A percentile compares a stretch with the other conserved stretches of the same genome.
These are phyloP conservation scores for Ceratina australensis DNA, from an alignment of 1,140 invertebrate genomes.

Conservation along the genomic window DNA sequence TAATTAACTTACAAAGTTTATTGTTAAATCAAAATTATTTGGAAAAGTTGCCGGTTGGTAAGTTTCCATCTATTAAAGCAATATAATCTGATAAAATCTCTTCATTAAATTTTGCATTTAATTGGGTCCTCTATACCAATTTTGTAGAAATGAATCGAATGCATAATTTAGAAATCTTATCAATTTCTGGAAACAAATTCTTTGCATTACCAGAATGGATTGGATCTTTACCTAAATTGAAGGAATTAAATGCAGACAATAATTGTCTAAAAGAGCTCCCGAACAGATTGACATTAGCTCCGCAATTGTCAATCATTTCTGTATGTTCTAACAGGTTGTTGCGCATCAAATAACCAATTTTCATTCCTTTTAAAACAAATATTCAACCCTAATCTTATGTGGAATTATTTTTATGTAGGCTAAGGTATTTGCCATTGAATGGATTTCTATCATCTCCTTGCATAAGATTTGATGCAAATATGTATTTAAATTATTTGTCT, in stretches of 20 bases:
- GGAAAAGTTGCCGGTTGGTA: conserved; percentile 63
- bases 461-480: conserved; percentile 69
- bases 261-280: conserved; percentile 71
- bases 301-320: conserved; percentile 66
- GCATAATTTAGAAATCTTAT: conserved; percentile 64
- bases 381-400: conserved; percentile 23
- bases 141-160: conserved; percentile 64
- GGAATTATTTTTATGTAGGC: conserved; percentile 54
- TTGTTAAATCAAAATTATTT: conserved; percentile 68
- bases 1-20: conserved; percentile 60
- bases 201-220: conserved; percentile 70
- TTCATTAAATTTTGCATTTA: neutral
- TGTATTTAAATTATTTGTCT: conserved; percentile 70
- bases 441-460: conserved; percentile 69
- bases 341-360: conserved; percentile 12
- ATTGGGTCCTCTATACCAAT: conserved; percentile 12
- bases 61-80: conserved; percentile 17
- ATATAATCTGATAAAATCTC: neutral
- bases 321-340: conserved; percentile 69
- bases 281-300: conserved; percentile 69
- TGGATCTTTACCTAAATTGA: conserved; percentile 67
- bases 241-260: conserved; percentile 67
- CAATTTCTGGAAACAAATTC: conserved; percentile 67
- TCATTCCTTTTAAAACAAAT: too few relatives aligned
- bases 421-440: conserved; percentile 72